Conservation (phyloP, 30 jellyfish, hydroid and myxozoan species). For the Hydractinia symbiolongicarpus region DNA sequence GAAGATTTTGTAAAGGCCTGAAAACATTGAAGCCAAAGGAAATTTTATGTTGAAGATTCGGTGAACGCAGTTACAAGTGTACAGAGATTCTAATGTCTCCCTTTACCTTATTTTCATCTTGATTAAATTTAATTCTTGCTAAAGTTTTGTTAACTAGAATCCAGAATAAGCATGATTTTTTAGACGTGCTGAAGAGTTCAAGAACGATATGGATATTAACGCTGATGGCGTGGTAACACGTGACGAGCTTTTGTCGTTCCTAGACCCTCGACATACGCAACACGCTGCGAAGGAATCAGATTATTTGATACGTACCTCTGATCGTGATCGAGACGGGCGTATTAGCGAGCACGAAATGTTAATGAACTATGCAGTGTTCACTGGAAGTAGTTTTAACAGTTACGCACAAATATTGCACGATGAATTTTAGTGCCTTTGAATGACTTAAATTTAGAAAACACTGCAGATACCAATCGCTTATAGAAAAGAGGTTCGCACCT, state of each 20-base stretch:
- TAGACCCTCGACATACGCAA: constrained; percentile 83
- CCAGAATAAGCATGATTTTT: background rate
- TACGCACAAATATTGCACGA: constrained; percentile 72
- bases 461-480: too few species aligned
- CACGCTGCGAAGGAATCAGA: constrained; percentile 84
- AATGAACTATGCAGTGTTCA: constrained; percentile 51
- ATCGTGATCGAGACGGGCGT: constrained; percentile 50
- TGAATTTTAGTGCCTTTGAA: constrained; percentile 43
- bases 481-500: too few species aligned
- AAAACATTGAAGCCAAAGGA: too few species aligned
- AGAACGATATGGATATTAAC: constrained; percentile 76
- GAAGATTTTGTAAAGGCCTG: too few species aligned
- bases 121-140: too few species aligned
- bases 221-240: constrained; percentile 74
- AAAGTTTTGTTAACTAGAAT: too few species aligned
- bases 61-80: too few species aligned
- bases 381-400: constrained; percentile 86
- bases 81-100: too few species aligned
- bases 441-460: too few species aligned
- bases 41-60: too few species aligned
- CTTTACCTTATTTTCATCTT: too few species aligned
- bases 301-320: constrained; percentile 62
- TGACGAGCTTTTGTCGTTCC: constrained; percentile 49
- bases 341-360: constrained; percentile 80
- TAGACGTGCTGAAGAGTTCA: constrained; percentile 68